phyloP scores from a whole-genome alignment of 1,140 invertebrate species.

The Solenopsis invicta region DNA sequence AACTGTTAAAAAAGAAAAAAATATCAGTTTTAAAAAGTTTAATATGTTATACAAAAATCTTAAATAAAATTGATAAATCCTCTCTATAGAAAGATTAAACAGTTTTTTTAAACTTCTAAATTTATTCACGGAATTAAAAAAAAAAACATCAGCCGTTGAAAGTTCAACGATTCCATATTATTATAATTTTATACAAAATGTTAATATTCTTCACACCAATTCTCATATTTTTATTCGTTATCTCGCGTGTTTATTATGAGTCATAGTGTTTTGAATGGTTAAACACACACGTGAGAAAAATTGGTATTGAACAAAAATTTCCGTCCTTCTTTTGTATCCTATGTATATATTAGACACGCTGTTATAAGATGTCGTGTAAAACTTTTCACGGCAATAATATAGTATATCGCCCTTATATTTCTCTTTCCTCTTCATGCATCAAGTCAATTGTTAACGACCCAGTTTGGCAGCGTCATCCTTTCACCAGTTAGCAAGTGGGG shows the following conservation, averaged over 20 bases:
- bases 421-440: not conserved
- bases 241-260: not conserved
- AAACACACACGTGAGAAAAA: slow-evolving; percentile 12
- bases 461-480: slow-evolving; percentile 30
- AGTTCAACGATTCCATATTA: not conserved
- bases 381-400: not conserved
- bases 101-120: not conserved
- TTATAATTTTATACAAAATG: not conserved
- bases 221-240: not conserved
- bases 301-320: not conserved
- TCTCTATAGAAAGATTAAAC: not conserved
- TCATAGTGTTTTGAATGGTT: not conserved
- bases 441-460: slow-evolving; percentile 25
- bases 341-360: not conserved
- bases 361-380: not conserved
- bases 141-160: not conserved
- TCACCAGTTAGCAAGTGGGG: slow-evolving; percentile 2
- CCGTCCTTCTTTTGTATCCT: not conserved
- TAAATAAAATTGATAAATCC: not conserved
- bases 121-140: not conserved
- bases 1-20: not conserved
- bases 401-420: not conserved
- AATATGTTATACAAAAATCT: not conserved
- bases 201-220: not conserved
- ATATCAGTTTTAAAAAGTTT: not conserved